phyloP scores from a whole-genome alignment of 1,140 invertebrate species.

The Dufourea novaeangliae region DNA sequence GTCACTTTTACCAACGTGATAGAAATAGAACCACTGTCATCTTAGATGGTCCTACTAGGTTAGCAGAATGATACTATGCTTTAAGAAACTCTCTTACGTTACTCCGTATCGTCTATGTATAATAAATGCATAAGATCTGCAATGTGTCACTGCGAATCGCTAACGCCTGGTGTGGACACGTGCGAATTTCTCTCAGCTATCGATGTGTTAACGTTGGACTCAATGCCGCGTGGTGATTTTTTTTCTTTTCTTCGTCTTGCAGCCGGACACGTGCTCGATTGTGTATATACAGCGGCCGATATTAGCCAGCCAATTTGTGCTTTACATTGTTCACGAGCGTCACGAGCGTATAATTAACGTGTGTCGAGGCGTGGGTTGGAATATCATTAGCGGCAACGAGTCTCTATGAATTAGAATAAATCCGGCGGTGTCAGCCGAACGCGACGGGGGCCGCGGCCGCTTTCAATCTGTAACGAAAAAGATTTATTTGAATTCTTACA shows the following conservation, averaged over 20 bases:
- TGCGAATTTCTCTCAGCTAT: background rate
- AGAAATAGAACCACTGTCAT: too few species aligned
- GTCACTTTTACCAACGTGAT: too few species aligned
- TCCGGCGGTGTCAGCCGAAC: conserved; percentile 16
- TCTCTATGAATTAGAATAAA: conserved; percentile 54
- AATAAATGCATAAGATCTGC: too few species aligned
- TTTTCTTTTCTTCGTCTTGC: conserved; percentile 15
- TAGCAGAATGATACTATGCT: too few species aligned
- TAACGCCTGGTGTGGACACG: too few species aligned
- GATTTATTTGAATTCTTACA: conserved; percentile 45
- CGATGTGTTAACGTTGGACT: conserved; percentile 30
- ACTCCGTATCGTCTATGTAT: too few species aligned
- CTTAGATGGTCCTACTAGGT: too few species aligned
- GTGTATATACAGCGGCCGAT: conserved; percentile 3
- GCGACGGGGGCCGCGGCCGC: background rate
- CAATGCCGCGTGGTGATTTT: conserved; percentile 17
- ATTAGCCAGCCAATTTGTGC: conserved; percentile 54
- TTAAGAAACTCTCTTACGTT: too few species aligned
- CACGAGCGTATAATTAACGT: conserved; percentile 51
- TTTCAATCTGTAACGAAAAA: conserved; percentile 7
- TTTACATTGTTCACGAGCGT: conserved; percentile 47
- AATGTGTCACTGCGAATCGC: too few species aligned
- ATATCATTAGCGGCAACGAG: conserved; percentile 51
- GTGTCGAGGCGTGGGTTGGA: conserved; percentile 26
- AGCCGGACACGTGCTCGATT: conserved; percentile 21